These are phyloP conservation scores for Oscheius sp. DNA, from an alignment of 1,140 invertebrate genomes.

Conservation along the genomic window DNA sequence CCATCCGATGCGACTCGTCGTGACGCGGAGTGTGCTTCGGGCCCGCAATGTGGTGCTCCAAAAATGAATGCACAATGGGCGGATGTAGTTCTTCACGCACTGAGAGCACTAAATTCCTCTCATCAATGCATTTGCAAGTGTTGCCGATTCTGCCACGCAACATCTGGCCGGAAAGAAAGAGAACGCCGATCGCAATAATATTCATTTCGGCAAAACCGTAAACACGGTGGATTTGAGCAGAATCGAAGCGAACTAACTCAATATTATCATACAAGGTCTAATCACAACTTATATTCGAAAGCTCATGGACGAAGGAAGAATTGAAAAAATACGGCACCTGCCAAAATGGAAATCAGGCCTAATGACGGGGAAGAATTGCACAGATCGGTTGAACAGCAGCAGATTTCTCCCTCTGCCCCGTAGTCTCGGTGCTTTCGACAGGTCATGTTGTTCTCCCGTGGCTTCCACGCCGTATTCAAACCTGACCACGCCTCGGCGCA, in stretches of 20 bases:
- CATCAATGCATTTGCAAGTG: not conserved
- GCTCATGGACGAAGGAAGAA: no score
- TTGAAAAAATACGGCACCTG: not conserved
- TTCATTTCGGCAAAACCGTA: no score
- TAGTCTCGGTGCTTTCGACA: constrained; percentile 38
- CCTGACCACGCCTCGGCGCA: constrained; percentile 24
- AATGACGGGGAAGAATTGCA: constrained; percentile 15
- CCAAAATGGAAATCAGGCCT: not conserved
- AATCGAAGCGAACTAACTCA: no score
- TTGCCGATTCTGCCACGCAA: not conserved
- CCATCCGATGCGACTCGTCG: no score
- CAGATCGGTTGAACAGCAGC: constrained; percentile 35
- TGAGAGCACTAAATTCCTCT: not conserved
- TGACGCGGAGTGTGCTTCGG: no score
- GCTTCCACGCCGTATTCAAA: constrained; percentile 10
- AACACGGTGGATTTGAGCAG: no score
- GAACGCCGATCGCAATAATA: not conserved
- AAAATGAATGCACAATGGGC: no score
- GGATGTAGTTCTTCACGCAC: no score
- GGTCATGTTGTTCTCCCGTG: not conserved
- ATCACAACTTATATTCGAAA: no score
- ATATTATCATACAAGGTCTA: no score
- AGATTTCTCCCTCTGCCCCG: constrained; percentile 36
- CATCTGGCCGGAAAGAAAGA: no score
- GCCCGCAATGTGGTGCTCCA: no score